Evolutionary conservation across 2,113 vertebrate genomes (phyloP), one percentile per base, ranked within the genome.

Genomic region (Nothocercus nigrocapillus): DNA sequence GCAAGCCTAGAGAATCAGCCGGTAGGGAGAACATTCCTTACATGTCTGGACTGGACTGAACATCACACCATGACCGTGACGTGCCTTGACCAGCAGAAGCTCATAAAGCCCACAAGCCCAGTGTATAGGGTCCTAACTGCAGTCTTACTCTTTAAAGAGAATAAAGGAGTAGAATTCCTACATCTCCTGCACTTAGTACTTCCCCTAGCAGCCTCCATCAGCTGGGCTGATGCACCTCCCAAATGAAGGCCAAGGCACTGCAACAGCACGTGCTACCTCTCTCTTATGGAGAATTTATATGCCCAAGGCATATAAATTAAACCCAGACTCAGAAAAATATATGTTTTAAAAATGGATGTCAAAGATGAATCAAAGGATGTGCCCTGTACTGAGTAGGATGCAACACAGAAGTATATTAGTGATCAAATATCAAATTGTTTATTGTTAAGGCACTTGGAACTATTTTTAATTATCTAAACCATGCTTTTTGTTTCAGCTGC

Each of bases 391-490:
- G 45, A 75, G 13, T 7, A 72, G 38, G 21, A 66, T 13, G 20
- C 22, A 74, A 62, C 22, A 58, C n/a, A 56, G n/a, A 76, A 89
- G 24, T 20, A 1, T 25, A 79, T 58, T 73, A 93, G 38, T 76
- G 58, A 88, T 61, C 38, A 95, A 82, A 84, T 76, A 88, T 38
- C 17, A 9, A 54, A 20, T 16, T 63, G 27, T 30, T 90, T 88
- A 78, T 72, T 74, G 63, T 91, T 53, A 90, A 59, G 78, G 85
- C 2, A 58, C 64, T 95, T 79, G 42, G 28, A 94, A 86, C 36
- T 72, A 34, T 56, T 90, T 94, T 96, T 93, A 94, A 92, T 96
- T 92, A 93, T 75, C 64, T 56, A 84, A 88, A 45, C 64, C 7
- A 25, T 7, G 30, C n/a, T 8, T 88, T 94, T 90, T 84, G 49